phyloP scores from a whole-genome alignment of 1,140 invertebrate species.

The Bilobella aurantiaca region DNA sequence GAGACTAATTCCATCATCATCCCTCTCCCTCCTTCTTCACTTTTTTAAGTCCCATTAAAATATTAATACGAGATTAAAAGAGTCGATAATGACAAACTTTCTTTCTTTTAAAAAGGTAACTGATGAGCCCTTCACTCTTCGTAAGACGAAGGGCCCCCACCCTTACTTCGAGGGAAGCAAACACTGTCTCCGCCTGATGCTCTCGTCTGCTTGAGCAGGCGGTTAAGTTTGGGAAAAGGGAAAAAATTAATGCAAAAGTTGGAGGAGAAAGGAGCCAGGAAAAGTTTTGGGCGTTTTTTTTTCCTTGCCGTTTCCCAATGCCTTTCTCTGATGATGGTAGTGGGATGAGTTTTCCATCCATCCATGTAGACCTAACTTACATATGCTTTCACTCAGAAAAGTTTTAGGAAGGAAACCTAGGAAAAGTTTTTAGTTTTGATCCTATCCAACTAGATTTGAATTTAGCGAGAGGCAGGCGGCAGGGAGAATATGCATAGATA shows the following conservation, averaged over 20 bases:
- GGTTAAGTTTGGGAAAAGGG: neutral
- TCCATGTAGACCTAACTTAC: conserved; percentile 1
- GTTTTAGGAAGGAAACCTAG: neutral
- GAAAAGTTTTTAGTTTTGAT: neutral
- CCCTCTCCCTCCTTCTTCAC: neutral
- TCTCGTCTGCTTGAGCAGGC: neutral
- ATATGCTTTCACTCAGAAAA: conserved; percentile 4
- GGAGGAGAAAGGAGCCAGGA: neutral
- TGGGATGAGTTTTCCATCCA: conserved; percentile 5
- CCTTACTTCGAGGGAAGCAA: too few relatives aligned
- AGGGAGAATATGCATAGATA: conserved; percentile 3
- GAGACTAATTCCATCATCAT: conserved; percentile 2
- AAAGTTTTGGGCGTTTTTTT: neutral
- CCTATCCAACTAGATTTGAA: neutral
- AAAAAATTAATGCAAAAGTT: conserved; percentile 10
- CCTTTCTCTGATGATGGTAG: neutral
- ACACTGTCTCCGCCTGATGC: too few relatives aligned
- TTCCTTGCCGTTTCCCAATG: too few relatives aligned
- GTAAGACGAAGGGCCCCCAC: too few relatives aligned
- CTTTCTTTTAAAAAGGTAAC: neutral
- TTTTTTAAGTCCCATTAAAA: conserved; percentile 7
- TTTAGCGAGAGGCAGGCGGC: too few relatives aligned
- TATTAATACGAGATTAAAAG: conserved; percentile 9
- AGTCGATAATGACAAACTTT: conserved; percentile 7
- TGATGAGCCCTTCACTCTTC: conserved; percentile 2